Base-by-base conservation (phyloP, 1,140 invertebrate genomes). In the Euglossa dilemma region DNA sequence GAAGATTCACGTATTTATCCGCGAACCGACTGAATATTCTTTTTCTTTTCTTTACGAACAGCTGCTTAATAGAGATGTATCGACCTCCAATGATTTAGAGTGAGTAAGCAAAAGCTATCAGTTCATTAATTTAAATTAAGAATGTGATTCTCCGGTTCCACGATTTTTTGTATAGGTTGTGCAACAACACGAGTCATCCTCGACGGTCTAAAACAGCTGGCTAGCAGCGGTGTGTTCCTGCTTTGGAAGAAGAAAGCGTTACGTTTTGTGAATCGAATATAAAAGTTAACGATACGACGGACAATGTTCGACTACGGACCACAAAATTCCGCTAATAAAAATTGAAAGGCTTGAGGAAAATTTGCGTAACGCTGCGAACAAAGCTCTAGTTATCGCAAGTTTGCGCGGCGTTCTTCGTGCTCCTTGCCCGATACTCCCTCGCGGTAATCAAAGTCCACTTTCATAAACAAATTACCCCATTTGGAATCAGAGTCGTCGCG, bases 391-490 rank as follows among this genome's bases (percentile, higher is more conserved):
- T 36, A 16, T 16, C 12, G 6, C 57, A 14, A 61, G n/a, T 36
- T 36, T 36, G 36, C 36, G 4, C 36, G 4, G 12, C 57, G 25
- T 25, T n/a, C n/a, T 2, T 28, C 36, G 36, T 36, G 36, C 36
- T 63, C 23, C 11, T 45, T 45, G 6, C 12, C 8, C 0, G 12
- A 18, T 18, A 16, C 52, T 54, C 52, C 7, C 20, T 4, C 2
- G 6, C 20, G 5, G 9, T 52, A 73, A 73, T 73, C 23, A 25
- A 43, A 57, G 6, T n/a, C 23, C 36, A 25, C 56, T 57, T n/a
- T 45, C 71, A 25, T 9, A 45, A 57, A 57, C 71, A 59, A 73
- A 73, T 73, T 73, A 57, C 54, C 14, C 6, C 54, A 45, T 73
- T 57, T 45, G 14, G 36, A 43, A 57, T 73, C 28, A 28, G 9